Conservation (phyloP, 2,888 invertebrate species). For the Tetanocera ferruginea region DNA sequence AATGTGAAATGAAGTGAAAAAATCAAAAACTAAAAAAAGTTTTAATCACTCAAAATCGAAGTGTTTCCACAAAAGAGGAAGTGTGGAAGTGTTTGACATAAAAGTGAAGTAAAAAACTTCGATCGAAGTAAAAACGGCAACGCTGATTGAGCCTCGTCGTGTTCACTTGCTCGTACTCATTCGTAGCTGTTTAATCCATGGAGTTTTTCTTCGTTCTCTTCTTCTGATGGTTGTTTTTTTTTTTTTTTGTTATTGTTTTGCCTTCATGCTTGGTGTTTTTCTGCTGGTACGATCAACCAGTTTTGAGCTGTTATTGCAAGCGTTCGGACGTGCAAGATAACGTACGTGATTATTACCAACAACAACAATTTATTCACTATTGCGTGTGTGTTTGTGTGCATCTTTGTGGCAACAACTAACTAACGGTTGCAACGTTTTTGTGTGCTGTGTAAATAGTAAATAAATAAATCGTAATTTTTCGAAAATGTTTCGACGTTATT, state of each 20-base stretch:
- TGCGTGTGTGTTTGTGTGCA: not conserved
- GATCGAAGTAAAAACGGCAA: too few relatives aligned
- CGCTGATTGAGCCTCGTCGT: not conserved
- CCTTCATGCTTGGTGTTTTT: constrained; percentile 22
- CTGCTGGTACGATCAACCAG: constrained; percentile 48
- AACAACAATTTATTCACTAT: too few relatives aligned
- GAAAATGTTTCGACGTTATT: constrained; percentile 60
- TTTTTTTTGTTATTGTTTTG: not conserved
- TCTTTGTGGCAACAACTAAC: not conserved
- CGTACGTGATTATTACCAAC: constrained; percentile 10
- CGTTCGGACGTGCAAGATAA: constrained; percentile 44
- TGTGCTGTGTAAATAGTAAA: constrained; percentile 12
- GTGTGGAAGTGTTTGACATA: too few relatives aligned
- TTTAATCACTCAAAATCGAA: too few relatives aligned
- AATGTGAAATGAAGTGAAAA: too few relatives aligned
- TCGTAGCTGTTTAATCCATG: too few relatives aligned
- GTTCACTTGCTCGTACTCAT: not conserved
- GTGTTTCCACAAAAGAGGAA: too few relatives aligned
- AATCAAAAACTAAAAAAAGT: too few relatives aligned
- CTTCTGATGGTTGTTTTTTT: constrained; percentile 1
- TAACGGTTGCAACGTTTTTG: not conserved
- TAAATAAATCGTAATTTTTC: constrained; percentile 28
- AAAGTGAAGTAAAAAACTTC: too few relatives aligned
- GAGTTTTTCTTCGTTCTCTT: not conserved
- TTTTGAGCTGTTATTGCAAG: constrained; percentile 48